These are phyloP conservation scores for Caenorhabditis briggsae DNA, from an alignment of 1,140 invertebrate species.

Conservation along the genomic window DNA sequence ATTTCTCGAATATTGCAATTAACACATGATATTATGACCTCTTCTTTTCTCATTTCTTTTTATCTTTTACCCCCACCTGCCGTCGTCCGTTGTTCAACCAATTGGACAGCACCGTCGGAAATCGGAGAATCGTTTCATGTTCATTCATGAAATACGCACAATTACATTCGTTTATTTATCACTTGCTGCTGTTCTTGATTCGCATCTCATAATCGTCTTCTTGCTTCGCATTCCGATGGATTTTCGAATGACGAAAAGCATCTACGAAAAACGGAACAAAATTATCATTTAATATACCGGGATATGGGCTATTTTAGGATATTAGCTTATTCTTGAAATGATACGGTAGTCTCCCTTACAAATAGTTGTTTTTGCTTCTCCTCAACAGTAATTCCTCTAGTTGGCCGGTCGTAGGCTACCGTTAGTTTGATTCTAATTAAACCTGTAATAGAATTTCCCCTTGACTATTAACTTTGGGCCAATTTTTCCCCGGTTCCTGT, in stretches of 20 bases:
- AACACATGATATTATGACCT: slow-evolving; percentile 50
- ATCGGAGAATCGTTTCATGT: not conserved
- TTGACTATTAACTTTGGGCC: too few relatives aligned
- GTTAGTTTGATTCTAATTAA: too few relatives aligned
- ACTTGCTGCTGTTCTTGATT: not conserved
- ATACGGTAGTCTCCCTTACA: too few relatives aligned
- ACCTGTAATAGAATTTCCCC: too few relatives aligned
- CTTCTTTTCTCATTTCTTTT: slow-evolving; percentile 15
- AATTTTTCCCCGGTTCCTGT: too few relatives aligned
- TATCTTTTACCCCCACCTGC: not conserved
- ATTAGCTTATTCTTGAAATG: too few relatives aligned
- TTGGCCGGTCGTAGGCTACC: too few relatives aligned
- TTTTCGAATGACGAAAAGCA: not conserved
- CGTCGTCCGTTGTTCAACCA: not conserved
- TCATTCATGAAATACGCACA: slow-evolving; percentile 14
- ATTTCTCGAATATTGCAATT: slow-evolving; percentile 38
- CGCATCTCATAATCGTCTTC: slow-evolving; percentile 18
- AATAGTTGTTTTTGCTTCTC: too few relatives aligned
- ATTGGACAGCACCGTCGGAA: not conserved
- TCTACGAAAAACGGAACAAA: not conserved
- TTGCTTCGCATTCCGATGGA: slow-evolving; percentile 12
- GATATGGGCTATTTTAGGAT: not conserved
- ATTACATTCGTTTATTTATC: slow-evolving; percentile 44
- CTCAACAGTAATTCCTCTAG: too few relatives aligned
- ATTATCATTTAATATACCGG: not conserved